Conservation (phyloP, 2,797 vertebrate species). For the Cryptoblepharus egeriae region DNA sequence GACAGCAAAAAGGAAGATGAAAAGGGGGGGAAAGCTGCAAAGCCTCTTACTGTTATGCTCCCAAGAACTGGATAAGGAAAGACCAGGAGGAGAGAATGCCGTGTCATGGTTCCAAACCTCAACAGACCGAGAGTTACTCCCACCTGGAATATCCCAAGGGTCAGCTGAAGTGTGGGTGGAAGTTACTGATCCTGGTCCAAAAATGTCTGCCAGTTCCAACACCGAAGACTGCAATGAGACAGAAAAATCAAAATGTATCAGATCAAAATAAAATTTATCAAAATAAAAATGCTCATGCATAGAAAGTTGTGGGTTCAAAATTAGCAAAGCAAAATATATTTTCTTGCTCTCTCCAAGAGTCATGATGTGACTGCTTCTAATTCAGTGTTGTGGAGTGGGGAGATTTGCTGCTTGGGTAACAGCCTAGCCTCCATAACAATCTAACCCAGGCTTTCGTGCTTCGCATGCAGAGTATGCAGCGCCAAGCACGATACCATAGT, state of each 20-base stretch:
- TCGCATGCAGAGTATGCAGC: too few relatives aligned
- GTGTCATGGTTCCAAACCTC: slow-evolving; percentile 33
- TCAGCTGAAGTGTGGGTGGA: slow-evolving; percentile 79
- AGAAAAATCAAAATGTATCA: slow-evolving; percentile 33
- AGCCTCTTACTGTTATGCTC: slow-evolving; percentile 16
- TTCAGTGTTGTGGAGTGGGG: too few relatives aligned
- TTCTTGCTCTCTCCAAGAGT: too few relatives aligned
- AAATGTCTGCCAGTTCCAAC: slow-evolving; percentile 91
- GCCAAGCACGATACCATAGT: too few relatives aligned
- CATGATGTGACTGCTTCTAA: background rate
- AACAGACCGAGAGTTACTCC: slow-evolving; percentile 26
- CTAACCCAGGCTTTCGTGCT: too few relatives aligned
- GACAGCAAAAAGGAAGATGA: slow-evolving; percentile 1
- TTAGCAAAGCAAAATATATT: background rate
- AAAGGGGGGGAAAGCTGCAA: background rate
- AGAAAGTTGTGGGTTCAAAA: background rate
- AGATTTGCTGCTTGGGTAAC: too few relatives aligned
- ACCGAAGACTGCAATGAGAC: slow-evolving; percentile 83
- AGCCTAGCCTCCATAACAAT: too few relatives aligned
- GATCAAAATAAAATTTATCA: too few relatives aligned
- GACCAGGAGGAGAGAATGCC: slow-evolving; percentile 28
- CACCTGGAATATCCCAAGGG: slow-evolving; percentile 85
- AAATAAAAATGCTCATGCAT: too few relatives aligned
- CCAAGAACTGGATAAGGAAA: slow-evolving; percentile 25
- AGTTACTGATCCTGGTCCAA: slow-evolving; percentile 76